phyloP scores from a whole-genome alignment of 2,888 invertebrate genomes.

The Pheosia gnoma region DNA sequence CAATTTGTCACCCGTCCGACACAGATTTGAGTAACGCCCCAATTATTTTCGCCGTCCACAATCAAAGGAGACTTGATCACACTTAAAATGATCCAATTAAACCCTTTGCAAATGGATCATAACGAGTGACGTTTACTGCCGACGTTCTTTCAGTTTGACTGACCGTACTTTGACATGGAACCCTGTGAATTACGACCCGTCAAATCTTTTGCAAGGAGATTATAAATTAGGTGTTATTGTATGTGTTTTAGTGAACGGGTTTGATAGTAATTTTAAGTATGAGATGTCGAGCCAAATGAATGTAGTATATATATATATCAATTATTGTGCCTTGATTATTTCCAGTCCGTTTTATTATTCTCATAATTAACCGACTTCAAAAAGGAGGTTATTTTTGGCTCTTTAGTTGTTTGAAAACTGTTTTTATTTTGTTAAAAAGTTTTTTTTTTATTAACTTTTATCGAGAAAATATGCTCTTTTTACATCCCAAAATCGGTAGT shows the following conservation, averaged over 20 bases:
- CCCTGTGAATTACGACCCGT: not conserved
- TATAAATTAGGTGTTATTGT: not conserved
- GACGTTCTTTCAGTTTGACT: not conserved
- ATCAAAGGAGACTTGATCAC: conserved; percentile 14
- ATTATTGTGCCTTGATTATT: no score
- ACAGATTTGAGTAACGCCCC: conserved; percentile 5
- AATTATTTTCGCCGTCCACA: conserved; percentile 18
- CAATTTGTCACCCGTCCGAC: not conserved
- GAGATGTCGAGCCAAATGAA: not conserved
- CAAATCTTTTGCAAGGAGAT: not conserved
- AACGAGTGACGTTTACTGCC: conserved; percentile 3
- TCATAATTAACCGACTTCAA: no score
- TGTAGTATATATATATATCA: no score
- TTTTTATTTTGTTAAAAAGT: no score
- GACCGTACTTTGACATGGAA: conserved; percentile 1
- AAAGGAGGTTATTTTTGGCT: no score
- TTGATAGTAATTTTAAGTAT: not conserved
- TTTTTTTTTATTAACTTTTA: no score
- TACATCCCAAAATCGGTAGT: no score
- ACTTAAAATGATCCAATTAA: conserved; percentile 14
- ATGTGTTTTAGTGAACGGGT: not conserved
- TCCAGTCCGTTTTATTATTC: no score
- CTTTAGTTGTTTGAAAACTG: no score
- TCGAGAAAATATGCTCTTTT: no score
- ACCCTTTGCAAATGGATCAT: conserved; percentile 6